phyloP scores from a whole-genome alignment of 2,797 vertebrate species.

The Girardinus metallicus region DNA sequence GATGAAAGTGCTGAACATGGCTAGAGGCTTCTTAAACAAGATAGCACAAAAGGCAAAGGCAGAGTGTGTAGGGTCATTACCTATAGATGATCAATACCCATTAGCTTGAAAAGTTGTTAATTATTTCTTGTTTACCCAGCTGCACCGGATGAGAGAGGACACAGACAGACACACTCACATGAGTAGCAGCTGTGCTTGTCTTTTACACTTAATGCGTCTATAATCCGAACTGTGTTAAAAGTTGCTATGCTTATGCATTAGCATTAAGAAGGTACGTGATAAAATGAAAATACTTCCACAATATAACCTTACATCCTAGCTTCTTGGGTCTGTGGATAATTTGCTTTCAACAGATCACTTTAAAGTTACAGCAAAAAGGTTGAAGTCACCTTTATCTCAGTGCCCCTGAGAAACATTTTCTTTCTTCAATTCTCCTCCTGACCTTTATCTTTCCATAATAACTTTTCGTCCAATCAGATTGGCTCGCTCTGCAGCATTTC shows the following conservation, averaged over 20 bases:
- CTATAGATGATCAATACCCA: constrained; percentile 67
- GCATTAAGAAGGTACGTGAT: background rate
- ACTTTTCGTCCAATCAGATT: constrained; percentile 10
- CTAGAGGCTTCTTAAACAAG: constrained; percentile 35
- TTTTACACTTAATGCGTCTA: background rate
- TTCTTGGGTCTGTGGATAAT: background rate
- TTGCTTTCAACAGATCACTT: background rate
- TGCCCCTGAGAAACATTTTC: constrained; percentile 3
- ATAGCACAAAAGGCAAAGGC: constrained; percentile 51
- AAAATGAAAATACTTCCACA: background rate
- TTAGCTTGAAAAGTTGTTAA: constrained; percentile 72
- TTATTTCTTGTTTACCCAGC: constrained; percentile 68
- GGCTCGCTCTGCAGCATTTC: background rate
- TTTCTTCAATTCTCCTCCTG: constrained; percentile 10
- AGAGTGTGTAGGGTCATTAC: constrained; percentile 52
- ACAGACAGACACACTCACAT: constrained; percentile 6
- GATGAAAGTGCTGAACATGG: constrained; percentile 70
- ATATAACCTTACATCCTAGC: background rate
- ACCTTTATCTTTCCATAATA: constrained; percentile 7
- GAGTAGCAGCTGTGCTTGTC: background rate
- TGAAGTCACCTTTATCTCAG: constrained; percentile 10
- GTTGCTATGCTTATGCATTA: background rate
- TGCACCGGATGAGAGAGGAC: constrained; percentile 16
- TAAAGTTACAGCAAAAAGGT: constrained; percentile 17
- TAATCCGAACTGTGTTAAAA: background rate